Evolutionary conservation across 2,113 vertebrate genomes (phyloP).

Genomic region (Danionella cerebrum): DNA sequence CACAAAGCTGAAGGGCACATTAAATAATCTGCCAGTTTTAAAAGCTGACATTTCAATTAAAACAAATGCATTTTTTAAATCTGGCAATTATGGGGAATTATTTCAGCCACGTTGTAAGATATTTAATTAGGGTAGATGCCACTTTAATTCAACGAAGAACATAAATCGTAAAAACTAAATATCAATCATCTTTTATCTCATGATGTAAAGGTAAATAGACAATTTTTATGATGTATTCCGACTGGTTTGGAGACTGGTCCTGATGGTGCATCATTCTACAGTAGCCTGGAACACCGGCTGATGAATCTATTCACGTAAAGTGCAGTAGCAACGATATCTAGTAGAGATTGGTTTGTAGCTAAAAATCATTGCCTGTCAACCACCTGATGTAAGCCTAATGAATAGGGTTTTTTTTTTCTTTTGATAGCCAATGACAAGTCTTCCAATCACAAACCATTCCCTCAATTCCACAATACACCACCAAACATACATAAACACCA

Average conservation of each 20-base stretch:
- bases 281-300: not conserved
- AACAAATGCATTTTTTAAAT: too few species aligned
- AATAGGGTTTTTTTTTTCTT: constrained; percentile 25
- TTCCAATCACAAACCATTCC: constrained; percentile 24
- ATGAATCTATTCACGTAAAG: not conserved
- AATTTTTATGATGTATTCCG: not conserved
- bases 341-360: too few species aligned
- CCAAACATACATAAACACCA: not conserved
- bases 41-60: too few species aligned
- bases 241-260: not conserved
- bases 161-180: too few species aligned
- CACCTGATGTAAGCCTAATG: not conserved
- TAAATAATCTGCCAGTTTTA: too few species aligned
- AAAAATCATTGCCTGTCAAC: constrained; percentile 20
- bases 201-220: too few species aligned
- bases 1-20: too few species aligned
- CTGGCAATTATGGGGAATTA: too few species aligned
- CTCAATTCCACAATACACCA: constrained; percentile 22
- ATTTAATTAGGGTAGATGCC: too few species aligned
- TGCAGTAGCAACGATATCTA: not conserved
- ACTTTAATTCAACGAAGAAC: too few species aligned
- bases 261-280: not conserved
- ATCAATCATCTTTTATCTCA: too few species aligned
- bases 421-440: constrained; percentile 20
- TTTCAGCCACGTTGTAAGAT: too few species aligned